Percentiles rank a stretch among this genome's conserved stretches.
phyloP scores from a whole-genome alignment of 2,888 invertebrate species.

The Archips crataeganus region DNA sequence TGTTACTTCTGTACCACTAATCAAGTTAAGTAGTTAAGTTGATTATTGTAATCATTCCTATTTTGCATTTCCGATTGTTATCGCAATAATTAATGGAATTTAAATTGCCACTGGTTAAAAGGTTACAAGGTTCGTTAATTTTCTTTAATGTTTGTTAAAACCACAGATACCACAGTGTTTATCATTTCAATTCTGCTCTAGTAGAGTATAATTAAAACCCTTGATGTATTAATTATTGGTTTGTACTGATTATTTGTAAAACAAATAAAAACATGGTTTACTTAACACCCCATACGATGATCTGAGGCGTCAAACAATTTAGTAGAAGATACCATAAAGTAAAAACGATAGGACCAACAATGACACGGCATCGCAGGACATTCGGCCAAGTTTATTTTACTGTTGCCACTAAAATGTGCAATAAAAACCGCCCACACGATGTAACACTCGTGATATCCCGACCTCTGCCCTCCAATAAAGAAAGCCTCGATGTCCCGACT shows the following conservation, averaged over 20 bases:
- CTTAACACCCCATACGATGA: slow-evolving; percentile 53
- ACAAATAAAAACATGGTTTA: slow-evolving; percentile 4
- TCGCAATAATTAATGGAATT: slow-evolving; percentile 39
- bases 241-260: no score
- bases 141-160: neutral
- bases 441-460: slow-evolving; percentile 75
- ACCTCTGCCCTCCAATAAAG: slow-evolving; percentile 77
- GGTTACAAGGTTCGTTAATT: slow-evolving; percentile 27
- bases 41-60: slow-evolving; percentile 36
- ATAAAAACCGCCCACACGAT: slow-evolving; percentile 81
- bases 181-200: neutral
- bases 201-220: neutral
- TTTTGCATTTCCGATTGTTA: slow-evolving; percentile 40
- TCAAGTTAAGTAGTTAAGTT: slow-evolving; percentile 45
- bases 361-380: slow-evolving; percentile 70
- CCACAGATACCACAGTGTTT: neutral
- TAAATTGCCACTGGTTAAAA: slow-evolving; percentile 31
- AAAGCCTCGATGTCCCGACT: slow-evolving; percentile 50
- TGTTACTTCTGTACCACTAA: slow-evolving; percentile 61
- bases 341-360: slow-evolving; percentile 66
- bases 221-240: no score
- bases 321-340: slow-evolving; percentile 70
- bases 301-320: slow-evolving; percentile 69
- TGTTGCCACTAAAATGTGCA: slow-evolving; percentile 75
- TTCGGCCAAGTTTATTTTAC: slow-evolving; percentile 77